These are phyloP conservation scores for Sternarchorhynchus goeldii DNA, from an alignment of 2,797 vertebrate genomes.

Conservation along the genomic window DNA sequence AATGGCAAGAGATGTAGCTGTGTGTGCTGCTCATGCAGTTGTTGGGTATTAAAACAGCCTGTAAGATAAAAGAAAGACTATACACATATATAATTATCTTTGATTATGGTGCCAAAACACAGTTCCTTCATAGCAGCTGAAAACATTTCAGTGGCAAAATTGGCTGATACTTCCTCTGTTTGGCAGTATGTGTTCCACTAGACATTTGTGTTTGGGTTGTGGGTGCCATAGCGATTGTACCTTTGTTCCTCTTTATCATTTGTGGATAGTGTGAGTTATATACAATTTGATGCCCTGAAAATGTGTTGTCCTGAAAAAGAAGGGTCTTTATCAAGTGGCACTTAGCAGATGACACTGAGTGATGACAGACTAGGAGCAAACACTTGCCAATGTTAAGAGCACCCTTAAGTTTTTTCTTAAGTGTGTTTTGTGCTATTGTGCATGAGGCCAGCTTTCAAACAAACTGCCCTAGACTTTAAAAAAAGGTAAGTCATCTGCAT, in stretches of 20 bases:
- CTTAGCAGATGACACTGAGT: slow-evolving; percentile 23
- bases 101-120: not conserved
- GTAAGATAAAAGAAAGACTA: not conserved
- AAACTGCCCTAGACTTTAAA: not conserved
- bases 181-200: not conserved
- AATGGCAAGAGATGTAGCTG: slow-evolving; percentile 27
- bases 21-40: not conserved
- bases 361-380: slow-evolving; percentile 14
- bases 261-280: slow-evolving; percentile 4
- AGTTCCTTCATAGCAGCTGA: not conserved
- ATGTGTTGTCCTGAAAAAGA: slow-evolving; percentile 11
- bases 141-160: not conserved
- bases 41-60: not conserved
- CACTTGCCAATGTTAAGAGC: slow-evolving; percentile 3
- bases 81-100: not conserved
- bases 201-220: not conserved
- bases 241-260: not conserved
- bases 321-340: not conserved
- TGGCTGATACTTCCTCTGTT: not conserved
- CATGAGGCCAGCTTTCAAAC: not conserved
- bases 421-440: slow-evolving; percentile 5
- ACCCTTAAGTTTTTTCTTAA: slow-evolving; percentile 18
- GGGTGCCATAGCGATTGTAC: not conserved
- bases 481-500: slow-evolving; percentile 46
- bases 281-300: not conserved